Conservation (phyloP, 2,797 vertebrate genomes). For the Monodelphis domestica region DNA sequence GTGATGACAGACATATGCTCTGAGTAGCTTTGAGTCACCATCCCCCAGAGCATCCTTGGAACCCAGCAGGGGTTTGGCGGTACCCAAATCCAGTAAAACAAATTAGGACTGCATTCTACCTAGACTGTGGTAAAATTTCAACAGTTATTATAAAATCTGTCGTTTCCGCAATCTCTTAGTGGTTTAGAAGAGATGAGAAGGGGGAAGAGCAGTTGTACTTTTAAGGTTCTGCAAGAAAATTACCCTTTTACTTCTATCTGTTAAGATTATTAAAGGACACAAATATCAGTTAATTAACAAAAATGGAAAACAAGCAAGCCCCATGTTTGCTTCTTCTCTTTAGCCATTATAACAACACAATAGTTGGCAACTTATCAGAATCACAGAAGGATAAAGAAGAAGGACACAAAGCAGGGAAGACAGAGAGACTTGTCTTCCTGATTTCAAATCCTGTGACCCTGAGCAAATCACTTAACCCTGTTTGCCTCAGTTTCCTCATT, state of each 20-base stretch:
- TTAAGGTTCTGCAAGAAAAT: not conserved
- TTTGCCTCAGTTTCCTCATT: not conserved
- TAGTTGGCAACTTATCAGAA: not conserved
- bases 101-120: constrained; percentile 32
- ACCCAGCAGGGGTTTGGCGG: constrained; percentile 39
- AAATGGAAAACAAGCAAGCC: constrained; percentile 47
- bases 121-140: constrained; percentile 42
- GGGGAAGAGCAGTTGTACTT: constrained; percentile 44
- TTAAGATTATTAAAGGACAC: constrained; percentile 33
- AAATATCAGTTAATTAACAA: constrained; percentile 23
- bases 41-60: constrained; percentile 43
- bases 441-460: too few species aligned
- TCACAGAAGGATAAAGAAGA: constrained; percentile 10
- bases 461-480: not conserved
- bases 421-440: constrained; percentile 21
- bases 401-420: not conserved
- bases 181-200: constrained; percentile 53
- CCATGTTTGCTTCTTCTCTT: constrained; percentile 31
- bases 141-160: constrained; percentile 57
- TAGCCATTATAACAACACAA: constrained; percentile 31
- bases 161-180: constrained; percentile 46
- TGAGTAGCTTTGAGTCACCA: constrained; percentile 6
- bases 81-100: constrained; percentile 59
- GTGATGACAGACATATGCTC: constrained; percentile 45
- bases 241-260: constrained; percentile 22